These are phyloP conservation scores for Triops longicaudatus DNA, from an alignment of 1,140 invertebrate species.

Conservation along the genomic window DNA sequence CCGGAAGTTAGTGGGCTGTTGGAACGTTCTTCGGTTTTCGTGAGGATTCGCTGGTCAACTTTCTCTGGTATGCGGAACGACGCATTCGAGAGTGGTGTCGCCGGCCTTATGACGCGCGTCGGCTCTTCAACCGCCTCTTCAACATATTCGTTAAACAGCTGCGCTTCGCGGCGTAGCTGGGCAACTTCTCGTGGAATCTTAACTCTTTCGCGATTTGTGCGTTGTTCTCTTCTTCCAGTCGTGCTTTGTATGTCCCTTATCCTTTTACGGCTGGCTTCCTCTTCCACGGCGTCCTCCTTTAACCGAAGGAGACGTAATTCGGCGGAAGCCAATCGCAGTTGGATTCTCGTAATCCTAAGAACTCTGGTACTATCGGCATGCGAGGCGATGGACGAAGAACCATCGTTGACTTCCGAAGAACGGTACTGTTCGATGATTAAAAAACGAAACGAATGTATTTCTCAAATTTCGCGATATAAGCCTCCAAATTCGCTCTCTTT, in stretches of 20 bases:
- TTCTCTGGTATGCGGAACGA: background rate
- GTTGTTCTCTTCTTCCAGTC: background rate
- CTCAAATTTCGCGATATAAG: background rate
- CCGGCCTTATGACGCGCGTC: background rate
- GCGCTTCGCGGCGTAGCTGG: background rate
- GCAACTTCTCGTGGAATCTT: background rate
- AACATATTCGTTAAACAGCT: background rate
- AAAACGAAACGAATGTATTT: background rate
- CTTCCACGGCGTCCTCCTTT: background rate
- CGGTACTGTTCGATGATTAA: background rate
- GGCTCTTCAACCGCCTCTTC: background rate
- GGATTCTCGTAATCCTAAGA: background rate
- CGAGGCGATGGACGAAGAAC: background rate
- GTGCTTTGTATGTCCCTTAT: background rate
- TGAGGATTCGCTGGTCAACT: background rate
- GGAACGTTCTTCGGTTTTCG: background rate
- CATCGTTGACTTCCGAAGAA: background rate
- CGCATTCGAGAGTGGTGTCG: background rate
- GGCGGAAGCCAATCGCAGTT: background rate
- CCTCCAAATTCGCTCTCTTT: background rate
- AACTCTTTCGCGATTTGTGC: background rate
- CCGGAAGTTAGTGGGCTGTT: background rate
- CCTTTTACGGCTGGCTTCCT: background rate
- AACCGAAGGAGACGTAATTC: background rate
- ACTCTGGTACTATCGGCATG: background rate